These are phyloP conservation scores for Raja brachyura DNA, from an alignment of 2,113 vertebrate genomes.

Conservation along the genomic window DNA sequence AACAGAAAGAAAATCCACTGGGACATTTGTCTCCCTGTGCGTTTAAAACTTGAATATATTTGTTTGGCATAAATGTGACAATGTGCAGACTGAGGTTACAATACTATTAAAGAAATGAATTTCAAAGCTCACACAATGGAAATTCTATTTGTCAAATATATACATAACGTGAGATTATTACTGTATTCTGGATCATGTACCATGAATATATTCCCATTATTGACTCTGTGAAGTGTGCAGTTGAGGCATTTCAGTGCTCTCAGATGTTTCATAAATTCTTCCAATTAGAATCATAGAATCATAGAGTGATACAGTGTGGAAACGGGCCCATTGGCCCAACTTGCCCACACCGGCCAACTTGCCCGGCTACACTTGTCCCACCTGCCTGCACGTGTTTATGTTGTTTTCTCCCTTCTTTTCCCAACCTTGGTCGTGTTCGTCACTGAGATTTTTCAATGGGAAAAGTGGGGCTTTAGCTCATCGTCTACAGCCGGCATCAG, in stretches of 20 bases:
- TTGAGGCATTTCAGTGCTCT: background rate
- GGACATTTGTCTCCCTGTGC: background rate
- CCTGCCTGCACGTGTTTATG: background rate
- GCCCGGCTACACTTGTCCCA: background rate
- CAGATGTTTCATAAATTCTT: background rate
- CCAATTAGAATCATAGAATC: background rate
- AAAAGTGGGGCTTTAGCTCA: background rate
- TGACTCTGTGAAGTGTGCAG: background rate
- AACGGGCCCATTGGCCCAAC: no score
- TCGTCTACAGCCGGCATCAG: background rate
- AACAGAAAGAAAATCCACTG: background rate
- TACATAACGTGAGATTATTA: background rate
- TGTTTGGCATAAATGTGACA: background rate
- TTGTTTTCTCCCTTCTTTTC: background rate
- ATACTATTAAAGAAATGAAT: background rate
- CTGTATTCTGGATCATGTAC: background rate
- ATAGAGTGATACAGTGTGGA: no score
- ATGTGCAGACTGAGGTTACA: background rate
- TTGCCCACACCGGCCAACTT: no score
- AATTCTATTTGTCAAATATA: background rate
- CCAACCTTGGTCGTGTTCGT: background rate
- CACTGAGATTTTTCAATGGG: background rate
- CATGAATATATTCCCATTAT: background rate
- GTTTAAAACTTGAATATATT: background rate
- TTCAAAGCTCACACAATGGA: background rate